Base-by-base conservation (phyloP, 2,888 invertebrate species). In the Chrysolina oricalcia region DNA sequence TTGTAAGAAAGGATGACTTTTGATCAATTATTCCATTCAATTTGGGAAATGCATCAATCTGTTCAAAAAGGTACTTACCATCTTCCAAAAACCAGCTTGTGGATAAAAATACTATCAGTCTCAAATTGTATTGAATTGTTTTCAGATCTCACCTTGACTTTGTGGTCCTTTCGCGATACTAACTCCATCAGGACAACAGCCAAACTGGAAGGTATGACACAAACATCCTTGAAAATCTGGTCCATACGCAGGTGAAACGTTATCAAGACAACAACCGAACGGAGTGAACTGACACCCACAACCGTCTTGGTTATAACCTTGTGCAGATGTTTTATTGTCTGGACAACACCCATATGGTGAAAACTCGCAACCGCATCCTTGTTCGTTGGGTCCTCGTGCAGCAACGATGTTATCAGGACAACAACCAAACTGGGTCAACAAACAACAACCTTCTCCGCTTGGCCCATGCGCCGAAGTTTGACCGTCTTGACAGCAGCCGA, bases 401-500 rank as follows among this genome's bases (percentile, higher is more conserved):
- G 94, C 91, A 59, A 93, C 92, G 82, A 94, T 92, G 85, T 97
- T 95, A 86, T 98, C 98, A 0, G 95, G 95, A 83, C 98, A 98
- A 88, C 98, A 98, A n/a, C 97, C 96, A 86, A 91, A 94, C 4
- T 91, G 89, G 2, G 75, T 72, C 35, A 91, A 91, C 65, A 96
- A 88, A 83, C 96, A 97, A 86, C 96, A 97, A 0, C 97, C 98
- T 87, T 96, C 95, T 59, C 91, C 89, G n/a, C 75, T 92, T 0
- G 93, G 93, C 2, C 98, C 98, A 84, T 96, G 96, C 1, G 98
- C 96, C 0, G 96, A 93, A 0, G 96, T 96, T 82, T 92, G 89
- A 2, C 92, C 93, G 86, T 98, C 98, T 1, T 93, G 92, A 85
- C 98, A 98, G 86, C 98, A 98, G 5, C 98, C 98, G 86, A 93